These are phyloP conservation scores for Bucorvus abyssinicus DNA, from an alignment of 2,797 vertebrate genomes.

Conservation along the genomic window DNA sequence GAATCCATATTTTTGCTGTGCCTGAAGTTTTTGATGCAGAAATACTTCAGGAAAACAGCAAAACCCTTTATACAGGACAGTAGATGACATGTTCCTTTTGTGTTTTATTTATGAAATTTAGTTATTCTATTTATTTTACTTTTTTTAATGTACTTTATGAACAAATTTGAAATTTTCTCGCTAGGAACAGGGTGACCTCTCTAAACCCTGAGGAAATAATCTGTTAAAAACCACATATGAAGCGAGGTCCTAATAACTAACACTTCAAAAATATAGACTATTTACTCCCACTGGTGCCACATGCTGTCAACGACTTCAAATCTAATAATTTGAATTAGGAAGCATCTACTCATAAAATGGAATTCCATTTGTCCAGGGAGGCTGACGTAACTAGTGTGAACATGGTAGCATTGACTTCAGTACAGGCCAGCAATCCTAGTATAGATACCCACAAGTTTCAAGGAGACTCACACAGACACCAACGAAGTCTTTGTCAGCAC, in stretches of 20 bases:
- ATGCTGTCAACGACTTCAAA: background rate
- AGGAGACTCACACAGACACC: background rate
- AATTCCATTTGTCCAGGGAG: background rate
- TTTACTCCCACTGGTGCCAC: slow-evolving; percentile 58
- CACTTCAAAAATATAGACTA: background rate
- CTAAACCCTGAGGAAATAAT: background rate
- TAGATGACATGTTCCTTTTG: background rate
- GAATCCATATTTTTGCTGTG: background rate
- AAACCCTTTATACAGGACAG: background rate
- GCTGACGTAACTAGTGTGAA: background rate
- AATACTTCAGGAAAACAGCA: background rate
- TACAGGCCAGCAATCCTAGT: background rate
- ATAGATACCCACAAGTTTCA: background rate
- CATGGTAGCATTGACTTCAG: background rate
- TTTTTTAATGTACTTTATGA: background rate
- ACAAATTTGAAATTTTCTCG: background rate
- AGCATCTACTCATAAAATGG: background rate
- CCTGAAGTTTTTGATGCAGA: background rate
- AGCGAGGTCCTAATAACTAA: background rate
- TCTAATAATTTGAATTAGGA: background rate
- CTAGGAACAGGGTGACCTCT: background rate
- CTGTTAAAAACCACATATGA: background rate
- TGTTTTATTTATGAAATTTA: background rate
- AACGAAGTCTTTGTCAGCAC: background rate
- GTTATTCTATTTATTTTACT: background rate